Conservation (phyloP, 1,140 invertebrate genomes). For the Chrysomallon squamiferum region DNA sequence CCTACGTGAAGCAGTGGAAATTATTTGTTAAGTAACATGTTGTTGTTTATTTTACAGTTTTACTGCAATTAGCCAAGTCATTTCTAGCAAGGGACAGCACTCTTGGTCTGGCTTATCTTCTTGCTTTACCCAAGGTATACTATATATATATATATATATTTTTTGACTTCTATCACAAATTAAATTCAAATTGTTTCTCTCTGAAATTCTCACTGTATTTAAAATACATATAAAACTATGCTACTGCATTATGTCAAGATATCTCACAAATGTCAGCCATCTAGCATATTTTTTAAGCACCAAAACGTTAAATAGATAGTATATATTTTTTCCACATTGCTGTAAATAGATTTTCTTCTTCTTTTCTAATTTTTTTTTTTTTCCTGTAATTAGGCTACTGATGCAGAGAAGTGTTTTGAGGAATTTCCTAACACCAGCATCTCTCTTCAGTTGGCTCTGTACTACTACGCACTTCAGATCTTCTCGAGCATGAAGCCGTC, state of each 20-base stretch:
- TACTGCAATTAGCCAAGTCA: constrained; percentile 51
- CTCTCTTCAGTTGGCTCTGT: constrained; percentile 56
- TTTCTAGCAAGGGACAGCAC: constrained; percentile 50
- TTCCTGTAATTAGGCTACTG: constrained; percentile 38
- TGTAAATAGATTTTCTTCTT: no score
- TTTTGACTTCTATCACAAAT: background rate
- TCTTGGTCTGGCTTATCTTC: constrained; percentile 57
- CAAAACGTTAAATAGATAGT: no score
- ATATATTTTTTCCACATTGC: no score
- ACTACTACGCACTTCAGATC: constrained; percentile 60
- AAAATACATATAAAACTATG: background rate
- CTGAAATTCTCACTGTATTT: background rate
- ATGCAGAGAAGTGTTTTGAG: constrained; percentile 52
- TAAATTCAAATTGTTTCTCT: background rate
- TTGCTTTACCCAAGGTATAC: constrained; percentile 53
- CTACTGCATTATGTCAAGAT: no score
- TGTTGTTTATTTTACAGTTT: constrained; percentile 49
- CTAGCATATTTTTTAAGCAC: no score
- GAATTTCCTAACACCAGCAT: constrained; percentile 52
- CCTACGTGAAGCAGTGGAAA: no score
- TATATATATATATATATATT: no score
- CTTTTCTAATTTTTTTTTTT: no score
- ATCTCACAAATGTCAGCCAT: no score
- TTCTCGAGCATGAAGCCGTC: constrained; percentile 37
- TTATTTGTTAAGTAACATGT: no score